A percentile compares a stretch with the other conserved stretches of the same genome.
Evolutionary conservation across 1,140 invertebrate species (phyloP).

Genomic region (Dufourea novaeangliae): DNA sequence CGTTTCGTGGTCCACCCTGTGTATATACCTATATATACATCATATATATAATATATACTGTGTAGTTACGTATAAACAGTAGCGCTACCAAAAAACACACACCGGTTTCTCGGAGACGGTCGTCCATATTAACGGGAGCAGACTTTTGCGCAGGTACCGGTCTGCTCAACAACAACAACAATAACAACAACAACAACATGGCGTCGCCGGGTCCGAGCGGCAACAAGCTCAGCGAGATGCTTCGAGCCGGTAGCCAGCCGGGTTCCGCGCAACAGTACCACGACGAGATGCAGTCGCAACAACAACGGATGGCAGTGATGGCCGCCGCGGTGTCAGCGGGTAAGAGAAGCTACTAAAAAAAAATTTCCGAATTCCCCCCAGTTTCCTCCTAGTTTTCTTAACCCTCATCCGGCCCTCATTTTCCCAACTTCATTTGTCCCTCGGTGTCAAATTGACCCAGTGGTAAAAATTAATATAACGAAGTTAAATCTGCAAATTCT

Average conservation of each 20-base stretch:
- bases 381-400: no score
- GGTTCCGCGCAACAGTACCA: conserved; percentile 84
- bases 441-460: no score
- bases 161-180: conserved; percentile 84
- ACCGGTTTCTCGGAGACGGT: background rate
- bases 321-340: conserved; percentile 86
- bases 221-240: conserved; percentile 87
- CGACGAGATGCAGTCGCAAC: conserved; percentile 86
- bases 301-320: conserved; percentile 89
- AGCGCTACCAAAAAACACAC: conserved; percentile 35
- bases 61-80: conserved; percentile 16
- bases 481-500: no score
- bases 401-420: no score
- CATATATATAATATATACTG: no score
- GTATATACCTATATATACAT: no score
- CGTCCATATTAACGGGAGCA: conserved; percentile 77
- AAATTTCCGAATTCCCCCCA: no score
- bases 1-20: no score
- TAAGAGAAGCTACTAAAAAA: no score
- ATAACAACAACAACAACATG: conserved; percentile 87
- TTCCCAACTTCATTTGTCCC: no score
- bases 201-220: conserved; percentile 79
- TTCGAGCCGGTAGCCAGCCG: conserved; percentile 82
- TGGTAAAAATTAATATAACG: no score
- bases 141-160: conserved; percentile 82